These are phyloP conservation scores for Campoplex capitator DNA, from an alignment of 2,888 invertebrate genomes.

Conservation along the genomic window DNA sequence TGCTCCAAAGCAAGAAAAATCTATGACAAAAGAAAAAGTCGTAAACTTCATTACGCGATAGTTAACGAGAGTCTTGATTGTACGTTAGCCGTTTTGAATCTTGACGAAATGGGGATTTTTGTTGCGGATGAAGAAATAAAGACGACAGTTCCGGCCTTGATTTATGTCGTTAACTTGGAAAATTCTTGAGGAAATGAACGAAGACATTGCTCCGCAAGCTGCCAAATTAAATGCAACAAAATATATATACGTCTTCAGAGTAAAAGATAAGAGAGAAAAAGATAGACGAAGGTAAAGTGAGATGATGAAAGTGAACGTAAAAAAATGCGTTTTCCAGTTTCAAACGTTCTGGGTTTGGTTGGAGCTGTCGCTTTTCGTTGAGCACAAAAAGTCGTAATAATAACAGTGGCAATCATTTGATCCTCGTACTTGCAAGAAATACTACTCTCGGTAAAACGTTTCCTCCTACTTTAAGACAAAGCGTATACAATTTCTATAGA, in stretches of 20 bases:
- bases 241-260: background rate
- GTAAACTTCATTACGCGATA: slow-evolving; percentile 17
- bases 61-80: slow-evolving; percentile 19
- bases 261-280: background rate
- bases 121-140: background rate
- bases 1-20: background rate
- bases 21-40: background rate
- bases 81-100: slow-evolving; percentile 4
- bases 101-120: slow-evolving; percentile 5
- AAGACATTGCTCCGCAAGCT: slow-evolving; percentile 39
- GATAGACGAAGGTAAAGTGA: background rate
- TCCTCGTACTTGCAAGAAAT: slow-evolving; percentile 58
- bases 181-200: slow-evolving; percentile 32
- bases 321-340: slow-evolving; percentile 15
- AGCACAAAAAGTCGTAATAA: slow-evolving; percentile 60
- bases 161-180: slow-evolving; percentile 12
- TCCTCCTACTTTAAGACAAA: slow-evolving; percentile 36
- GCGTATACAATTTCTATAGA: background rate
- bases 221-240: slow-evolving; percentile 51
- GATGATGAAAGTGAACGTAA: slow-evolving; percentile 28
- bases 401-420: slow-evolving; percentile 60
- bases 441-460: slow-evolving; percentile 43
- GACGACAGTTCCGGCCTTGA: background rate
- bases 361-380: slow-evolving; percentile 1
- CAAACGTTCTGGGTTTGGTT: slow-evolving; percentile 9